A percentile compares a stretch with the other conserved stretches of the same genome.
Evolutionary conservation across 2,888 invertebrate genomes (phyloP).

Genomic region (Siphonodentalium dalli): DNA sequence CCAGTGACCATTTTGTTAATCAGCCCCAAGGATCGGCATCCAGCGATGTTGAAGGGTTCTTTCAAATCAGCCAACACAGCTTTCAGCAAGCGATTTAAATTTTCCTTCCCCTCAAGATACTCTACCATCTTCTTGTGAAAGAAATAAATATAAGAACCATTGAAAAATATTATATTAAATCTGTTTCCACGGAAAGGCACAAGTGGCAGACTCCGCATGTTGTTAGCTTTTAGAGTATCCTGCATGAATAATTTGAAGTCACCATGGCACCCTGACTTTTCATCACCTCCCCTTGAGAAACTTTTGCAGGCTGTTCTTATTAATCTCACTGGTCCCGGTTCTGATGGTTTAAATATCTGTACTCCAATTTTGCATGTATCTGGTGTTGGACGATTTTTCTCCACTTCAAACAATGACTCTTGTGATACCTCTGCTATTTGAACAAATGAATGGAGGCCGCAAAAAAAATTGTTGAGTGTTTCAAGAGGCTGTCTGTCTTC

Average conservation of each 20-base stretch:
- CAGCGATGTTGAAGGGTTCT: conserved; percentile 1
- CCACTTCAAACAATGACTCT: too few relatives aligned
- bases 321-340: too few relatives aligned
- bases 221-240: conserved; percentile 15
- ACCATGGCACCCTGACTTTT: conserved; percentile 21
- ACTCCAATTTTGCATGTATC: too few relatives aligned
- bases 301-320: too few relatives aligned
- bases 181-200: conserved; percentile 19
- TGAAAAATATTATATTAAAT: conserved; percentile 26
- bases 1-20: not conserved
- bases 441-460: too few relatives aligned
- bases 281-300: too few relatives aligned
- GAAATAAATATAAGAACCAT: conserved; percentile 25
- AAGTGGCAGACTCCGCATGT: conserved; percentile 10
- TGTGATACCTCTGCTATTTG: too few relatives aligned
- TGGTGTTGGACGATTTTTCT: too few relatives aligned
- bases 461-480: too few relatives aligned
- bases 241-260: conserved; percentile 16
- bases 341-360: too few relatives aligned
- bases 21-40: conserved; percentile 1
- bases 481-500: too few relatives aligned
- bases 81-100: not conserved
- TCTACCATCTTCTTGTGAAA: conserved; percentile 14
- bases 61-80: not conserved
- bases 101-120: conserved; percentile 7